Percentiles rank a stretch among this genome's conserved stretches.
These are phyloP conservation scores for Enhydra lutris DNA, from an alignment of 2,113 vertebrate genomes.

Conservation along the genomic window DNA sequence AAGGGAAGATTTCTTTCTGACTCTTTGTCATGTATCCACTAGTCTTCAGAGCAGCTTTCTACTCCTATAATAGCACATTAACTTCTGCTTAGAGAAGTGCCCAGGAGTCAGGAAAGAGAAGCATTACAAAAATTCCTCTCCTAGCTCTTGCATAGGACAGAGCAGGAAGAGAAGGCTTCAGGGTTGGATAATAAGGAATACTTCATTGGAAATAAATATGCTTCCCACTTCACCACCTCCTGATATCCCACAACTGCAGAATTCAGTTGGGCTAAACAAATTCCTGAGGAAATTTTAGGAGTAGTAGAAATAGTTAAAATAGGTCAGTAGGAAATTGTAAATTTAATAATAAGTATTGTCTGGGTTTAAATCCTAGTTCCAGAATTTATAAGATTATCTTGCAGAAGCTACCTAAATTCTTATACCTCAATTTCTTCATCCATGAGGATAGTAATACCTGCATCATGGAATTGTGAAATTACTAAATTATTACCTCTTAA, in stretches of 20 bases:
- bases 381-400: background rate
- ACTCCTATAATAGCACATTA: background rate
- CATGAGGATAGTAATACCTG: background rate
- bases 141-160: background rate
- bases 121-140: background rate
- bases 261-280: constrained; percentile 13
- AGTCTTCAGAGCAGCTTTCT: background rate
- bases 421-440: background rate
- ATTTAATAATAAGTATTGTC: background rate
- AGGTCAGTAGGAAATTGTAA: background rate
- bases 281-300: background rate
- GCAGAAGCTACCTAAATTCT: background rate
- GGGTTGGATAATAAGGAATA: background rate
- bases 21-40: background rate
- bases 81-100: background rate
- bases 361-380: background rate
- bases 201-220: background rate
- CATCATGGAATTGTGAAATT: background rate
- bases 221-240: background rate
- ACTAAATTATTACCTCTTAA: background rate
- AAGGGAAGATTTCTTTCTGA: constrained; percentile 12
- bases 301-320: background rate
- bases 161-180: background rate
- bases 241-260: background rate
- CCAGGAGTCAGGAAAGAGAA: background rate